These are phyloP conservation scores for Brachyalestes nurse DNA, from an alignment of 2,797 vertebrate genomes.

Conservation along the genomic window DNA sequence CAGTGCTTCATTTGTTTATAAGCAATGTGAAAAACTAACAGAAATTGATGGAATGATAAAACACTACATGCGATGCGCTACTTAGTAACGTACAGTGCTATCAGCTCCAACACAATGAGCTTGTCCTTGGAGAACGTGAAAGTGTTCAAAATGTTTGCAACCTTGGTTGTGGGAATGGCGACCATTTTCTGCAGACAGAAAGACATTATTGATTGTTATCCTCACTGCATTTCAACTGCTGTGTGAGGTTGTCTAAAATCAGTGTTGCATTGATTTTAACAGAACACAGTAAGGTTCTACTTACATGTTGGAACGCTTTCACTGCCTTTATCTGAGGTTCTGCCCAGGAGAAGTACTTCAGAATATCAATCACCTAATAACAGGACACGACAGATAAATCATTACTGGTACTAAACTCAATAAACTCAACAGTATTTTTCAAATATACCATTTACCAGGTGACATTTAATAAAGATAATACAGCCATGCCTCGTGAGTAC, in stretches of 20 bases:
- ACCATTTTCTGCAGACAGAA: slow-evolving; percentile 92
- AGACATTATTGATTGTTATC: neutral
- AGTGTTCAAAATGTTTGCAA: slow-evolving; percentile 95
- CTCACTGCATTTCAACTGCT: neutral
- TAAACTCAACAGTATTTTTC: neutral
- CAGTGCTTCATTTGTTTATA: neutral
- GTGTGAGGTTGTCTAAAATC: neutral
- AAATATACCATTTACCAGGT: neutral
- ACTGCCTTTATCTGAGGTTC: slow-evolving; percentile 97
- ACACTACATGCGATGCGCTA: neutral
- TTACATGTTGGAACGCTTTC: slow-evolving; percentile 96
- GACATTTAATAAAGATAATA: neutral
- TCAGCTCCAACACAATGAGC: slow-evolving; percentile 89
- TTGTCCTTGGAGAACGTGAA: slow-evolving; percentile 98
- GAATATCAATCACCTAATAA: slow-evolving; percentile 91
- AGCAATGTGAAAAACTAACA: neutral
- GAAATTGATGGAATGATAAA: neutral
- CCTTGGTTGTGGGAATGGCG: slow-evolving; percentile 93
- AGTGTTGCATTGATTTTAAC: neutral
- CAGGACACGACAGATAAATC: neutral
- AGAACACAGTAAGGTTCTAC: slow-evolving; percentile 50
- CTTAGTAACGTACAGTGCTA: slow-evolving; percentile 90
- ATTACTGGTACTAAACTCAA: neutral
- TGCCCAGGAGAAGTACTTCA: slow-evolving; percentile 98
- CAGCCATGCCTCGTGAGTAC: neutral